A percentile compares a stretch with the other conserved stretches of the same genome.
These are phyloP conservation scores for Cryptocephalus moraei DNA, from an alignment of 2,888 invertebrate genomes.

Conservation along the genomic window DNA sequence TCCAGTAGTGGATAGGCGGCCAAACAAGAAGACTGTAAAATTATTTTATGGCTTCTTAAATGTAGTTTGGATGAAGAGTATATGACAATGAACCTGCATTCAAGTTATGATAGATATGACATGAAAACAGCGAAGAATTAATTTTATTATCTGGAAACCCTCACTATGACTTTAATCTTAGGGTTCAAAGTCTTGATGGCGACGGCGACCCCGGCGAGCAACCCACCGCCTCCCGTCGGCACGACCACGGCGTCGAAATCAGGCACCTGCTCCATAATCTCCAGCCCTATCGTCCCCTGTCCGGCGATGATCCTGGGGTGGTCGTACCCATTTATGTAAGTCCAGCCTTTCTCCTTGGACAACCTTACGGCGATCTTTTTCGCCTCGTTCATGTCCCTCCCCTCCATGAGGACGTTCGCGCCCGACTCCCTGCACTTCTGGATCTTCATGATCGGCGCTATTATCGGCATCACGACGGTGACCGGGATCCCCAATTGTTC, in stretches of 20 bases:
- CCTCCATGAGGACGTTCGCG: conserved; percentile 75
- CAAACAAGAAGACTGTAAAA: no score
- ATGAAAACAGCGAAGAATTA: no score
- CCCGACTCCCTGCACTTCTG: conserved; percentile 76
- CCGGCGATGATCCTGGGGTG: conserved; percentile 93
- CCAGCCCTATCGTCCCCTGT: conserved; percentile 88
- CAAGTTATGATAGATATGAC: neutral
- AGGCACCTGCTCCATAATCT: conserved; percentile 83
- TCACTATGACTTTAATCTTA: conserved; percentile 74
- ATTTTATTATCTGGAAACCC: conserved; percentile 23
- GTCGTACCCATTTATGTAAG: conserved; percentile 89
- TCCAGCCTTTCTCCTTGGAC: conserved; percentile 56
- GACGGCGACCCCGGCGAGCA: conserved; percentile 83
- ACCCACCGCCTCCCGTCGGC: conserved; percentile 89
- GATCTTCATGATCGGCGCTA: conserved; percentile 94
- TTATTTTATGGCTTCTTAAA: no score
- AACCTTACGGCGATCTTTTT: conserved; percentile 68
- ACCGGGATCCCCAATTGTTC: conserved; percentile 49
- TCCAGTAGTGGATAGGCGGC: no score
- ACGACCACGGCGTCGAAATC: conserved; percentile 78
- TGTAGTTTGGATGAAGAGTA: no score
- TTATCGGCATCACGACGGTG: conserved; percentile 88
- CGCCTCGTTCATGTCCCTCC: conserved; percentile 76
- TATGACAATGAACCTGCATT: no score
- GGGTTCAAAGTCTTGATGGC: conserved; percentile 83